Base-by-base conservation (phyloP, 2,113 vertebrate genomes). In the Alectura lathami region DNA sequence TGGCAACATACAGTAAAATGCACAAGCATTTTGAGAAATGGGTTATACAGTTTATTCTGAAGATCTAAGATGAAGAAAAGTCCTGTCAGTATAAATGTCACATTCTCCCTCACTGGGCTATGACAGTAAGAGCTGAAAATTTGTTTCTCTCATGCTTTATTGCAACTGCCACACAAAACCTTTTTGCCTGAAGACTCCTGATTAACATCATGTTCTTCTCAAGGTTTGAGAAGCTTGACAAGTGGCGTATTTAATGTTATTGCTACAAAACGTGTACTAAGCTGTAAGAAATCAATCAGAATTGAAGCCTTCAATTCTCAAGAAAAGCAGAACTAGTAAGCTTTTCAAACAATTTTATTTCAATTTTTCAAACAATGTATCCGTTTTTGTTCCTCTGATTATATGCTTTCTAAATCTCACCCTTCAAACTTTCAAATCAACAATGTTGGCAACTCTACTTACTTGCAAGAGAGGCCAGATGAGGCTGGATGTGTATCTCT, bases 401-500 rank as follows among this genome's bases (percentile, higher is more conserved):
- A 38, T 5, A 62, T 11, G n/a, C 30, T 26, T 36, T 3, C 4
- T 68, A 84, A 68, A 92, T 45, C 10, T 5, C 6, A 50, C 36
- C 18, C 32, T 23, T 83, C 27, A 40, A 27, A 54, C 15, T 15
- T 79, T 75, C 36, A 21, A 63, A 48, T 14, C 2, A 2, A 7
- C 30, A 40, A 13, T 12, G 36, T 66, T 73, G 74, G 30, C 42
- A 68, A 72, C 66, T 32, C 50, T 42, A 95, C 99, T 98, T 93
- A 99, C 99, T 99, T 23, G 99, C 99, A 38, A 99, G 98, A 64
- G 99, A 99, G 76, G 99, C 99, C 51, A 99, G 98, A 78, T 99
- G 99, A 27, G 99, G 99, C 40, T 99, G 99, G 70, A 99, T 99
- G 94, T 99, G 99, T 82, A 99, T 99, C 97, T 99, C 99, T 79